Percentiles rank a stretch among this genome's conserved stretches.
phyloP scores from a whole-genome alignment of 2,797 vertebrate species.

The Sarcoramphus papa region DNA sequence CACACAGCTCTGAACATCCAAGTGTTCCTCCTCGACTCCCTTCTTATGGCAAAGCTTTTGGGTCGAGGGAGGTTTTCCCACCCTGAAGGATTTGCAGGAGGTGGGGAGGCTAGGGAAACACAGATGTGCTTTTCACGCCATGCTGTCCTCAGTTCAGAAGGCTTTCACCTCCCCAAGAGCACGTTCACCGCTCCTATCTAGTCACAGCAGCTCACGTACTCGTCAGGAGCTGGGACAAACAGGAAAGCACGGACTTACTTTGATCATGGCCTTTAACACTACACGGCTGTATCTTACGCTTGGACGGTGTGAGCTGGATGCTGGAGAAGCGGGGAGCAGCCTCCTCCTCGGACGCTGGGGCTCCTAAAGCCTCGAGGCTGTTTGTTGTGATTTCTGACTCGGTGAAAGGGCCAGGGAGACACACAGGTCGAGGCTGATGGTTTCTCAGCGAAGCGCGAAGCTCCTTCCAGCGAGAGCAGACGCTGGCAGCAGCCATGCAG shows the following conservation, averaged over 20 bases:
- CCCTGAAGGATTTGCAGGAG: neutral
- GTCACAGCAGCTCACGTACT: neutral
- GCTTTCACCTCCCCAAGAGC: neutral
- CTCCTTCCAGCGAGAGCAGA: neutral
- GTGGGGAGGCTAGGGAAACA: neutral
- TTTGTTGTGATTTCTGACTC: neutral
- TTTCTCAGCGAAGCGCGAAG: neutral
- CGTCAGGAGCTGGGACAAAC: slow-evolving; percentile 20
- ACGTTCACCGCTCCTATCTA: neutral
- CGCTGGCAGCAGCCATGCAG: rapidly evolving
- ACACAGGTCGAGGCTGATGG: neutral
- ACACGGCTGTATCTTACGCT: neutral
- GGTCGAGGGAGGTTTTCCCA: neutral
- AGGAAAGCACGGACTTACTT: slow-evolving; percentile 25
- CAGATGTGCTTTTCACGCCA: neutral
- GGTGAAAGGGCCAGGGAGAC: neutral
- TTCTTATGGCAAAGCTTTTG: neutral
- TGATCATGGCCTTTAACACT: neutral
- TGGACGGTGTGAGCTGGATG: neutral
- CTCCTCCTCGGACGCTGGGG: neutral
- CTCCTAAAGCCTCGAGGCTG: neutral
- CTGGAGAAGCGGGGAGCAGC: neutral
- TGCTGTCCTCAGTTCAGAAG: slow-evolving; percentile 24
- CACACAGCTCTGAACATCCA: neutral
- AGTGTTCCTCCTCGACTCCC: neutral